Conservation (phyloP, 2,888 invertebrate genomes). For the Protodeltote pygarga region DNA sequence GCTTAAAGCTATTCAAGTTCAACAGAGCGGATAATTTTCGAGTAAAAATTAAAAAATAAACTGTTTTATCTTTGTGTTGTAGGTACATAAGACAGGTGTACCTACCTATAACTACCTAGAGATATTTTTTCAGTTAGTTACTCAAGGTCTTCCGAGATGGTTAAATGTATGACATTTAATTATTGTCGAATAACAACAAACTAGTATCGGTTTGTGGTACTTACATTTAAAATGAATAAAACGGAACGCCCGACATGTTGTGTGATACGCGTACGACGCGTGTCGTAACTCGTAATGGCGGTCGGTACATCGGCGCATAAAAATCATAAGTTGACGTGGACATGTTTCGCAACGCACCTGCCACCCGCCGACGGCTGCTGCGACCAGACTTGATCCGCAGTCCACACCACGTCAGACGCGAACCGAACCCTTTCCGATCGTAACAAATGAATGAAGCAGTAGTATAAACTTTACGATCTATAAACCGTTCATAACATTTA, state of each 20-base stretch:
- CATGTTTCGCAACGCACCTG: slow-evolving; percentile 75
- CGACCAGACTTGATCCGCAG: slow-evolving; percentile 14
- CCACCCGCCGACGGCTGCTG: slow-evolving; percentile 46
- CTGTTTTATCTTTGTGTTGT: slow-evolving; percentile 43
- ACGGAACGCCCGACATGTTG: slow-evolving; percentile 65
- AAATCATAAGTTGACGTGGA: slow-evolving; percentile 73
- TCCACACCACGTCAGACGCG: slow-evolving; percentile 25
- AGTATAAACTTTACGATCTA: slow-evolving; percentile 49
- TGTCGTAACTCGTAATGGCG: slow-evolving; percentile 80
- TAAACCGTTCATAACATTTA: slow-evolving; percentile 49
- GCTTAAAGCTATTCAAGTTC: slow-evolving; percentile 41
- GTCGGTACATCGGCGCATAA: slow-evolving; percentile 68
- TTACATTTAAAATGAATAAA: slow-evolving; percentile 53
- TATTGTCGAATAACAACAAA: slow-evolving; percentile 51
- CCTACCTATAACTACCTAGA: too few species aligned
- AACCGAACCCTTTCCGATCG: slow-evolving; percentile 38
- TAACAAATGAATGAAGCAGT: slow-evolving; percentile 31
- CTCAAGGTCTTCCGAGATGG: slow-evolving; percentile 45
- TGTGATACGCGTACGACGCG: slow-evolving; percentile 63
- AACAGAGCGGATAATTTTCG: slow-evolving; percentile 40
- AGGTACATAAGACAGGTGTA: slow-evolving; percentile 49
- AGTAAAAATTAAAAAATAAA: slow-evolving; percentile 46
- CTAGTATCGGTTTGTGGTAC: slow-evolving; percentile 35
- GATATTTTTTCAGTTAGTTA: slow-evolving; percentile 46
- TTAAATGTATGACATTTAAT: slow-evolving; percentile 49